phyloP scores from a whole-genome alignment of 2,888 invertebrate species.

The Drosophila nigricruria region DNA sequence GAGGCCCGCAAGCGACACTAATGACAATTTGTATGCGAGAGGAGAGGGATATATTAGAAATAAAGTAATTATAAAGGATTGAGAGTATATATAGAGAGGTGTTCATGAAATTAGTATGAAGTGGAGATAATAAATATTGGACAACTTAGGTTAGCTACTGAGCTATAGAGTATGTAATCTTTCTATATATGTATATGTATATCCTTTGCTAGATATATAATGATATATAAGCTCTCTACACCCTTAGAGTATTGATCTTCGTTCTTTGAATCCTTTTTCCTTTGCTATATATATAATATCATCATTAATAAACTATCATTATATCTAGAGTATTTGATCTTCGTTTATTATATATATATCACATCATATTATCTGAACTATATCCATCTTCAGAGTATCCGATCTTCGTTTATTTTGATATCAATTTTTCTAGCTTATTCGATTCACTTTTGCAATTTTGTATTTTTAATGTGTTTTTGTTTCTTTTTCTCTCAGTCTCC shows the following conservation, averaged over 20 bases:
- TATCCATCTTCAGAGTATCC: slow-evolving; percentile 16
- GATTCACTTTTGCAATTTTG: slow-evolving; percentile 31
- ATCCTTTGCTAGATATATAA: too few species aligned
- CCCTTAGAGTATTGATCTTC: too few species aligned
- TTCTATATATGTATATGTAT: too few species aligned
- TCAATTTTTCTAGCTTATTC: not conserved
- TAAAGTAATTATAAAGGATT: not conserved
- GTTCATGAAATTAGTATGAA: not conserved
- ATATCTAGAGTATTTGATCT: too few species aligned
- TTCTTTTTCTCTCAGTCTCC: slow-evolving; percentile 2
- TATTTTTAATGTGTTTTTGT: slow-evolving; percentile 18
- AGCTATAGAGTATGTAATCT: not conserved
- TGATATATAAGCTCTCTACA: too few species aligned
- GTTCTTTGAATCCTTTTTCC: too few species aligned
- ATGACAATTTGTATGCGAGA: not conserved
- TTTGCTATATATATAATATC: too few species aligned
- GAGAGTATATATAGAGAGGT: not conserved
- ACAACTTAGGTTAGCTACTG: not conserved
- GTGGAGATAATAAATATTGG: not conserved
- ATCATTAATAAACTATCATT: too few species aligned
- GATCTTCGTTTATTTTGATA: not conserved
- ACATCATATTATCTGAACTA: not conserved
- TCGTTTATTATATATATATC: too few species aligned
- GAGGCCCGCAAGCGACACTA: slow-evolving; percentile 1
- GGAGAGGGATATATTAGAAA: not conserved